Conservation (phyloP, 2,888 invertebrate species). For the Barypeithes pellucidus region DNA sequence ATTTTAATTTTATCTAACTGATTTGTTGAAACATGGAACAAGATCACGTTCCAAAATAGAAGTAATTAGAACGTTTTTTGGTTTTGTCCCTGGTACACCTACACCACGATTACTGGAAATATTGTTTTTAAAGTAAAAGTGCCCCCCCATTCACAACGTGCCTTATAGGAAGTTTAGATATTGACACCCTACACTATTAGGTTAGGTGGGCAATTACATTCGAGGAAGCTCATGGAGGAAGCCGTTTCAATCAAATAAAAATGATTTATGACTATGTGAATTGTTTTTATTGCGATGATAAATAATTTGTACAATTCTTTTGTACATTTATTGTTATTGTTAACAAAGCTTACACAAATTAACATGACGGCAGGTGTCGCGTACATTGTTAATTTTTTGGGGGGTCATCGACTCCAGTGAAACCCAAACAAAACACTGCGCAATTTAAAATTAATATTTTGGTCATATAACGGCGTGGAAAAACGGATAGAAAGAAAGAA, state of each 20-base stretch:
- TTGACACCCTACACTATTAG: too few relatives aligned
- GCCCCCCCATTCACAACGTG: too few relatives aligned
- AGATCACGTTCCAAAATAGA: too few relatives aligned
- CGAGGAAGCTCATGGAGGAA: too few relatives aligned
- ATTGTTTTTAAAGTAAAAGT: too few relatives aligned
- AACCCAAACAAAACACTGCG: background rate
- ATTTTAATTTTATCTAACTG: too few relatives aligned
- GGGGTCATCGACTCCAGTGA: background rate
- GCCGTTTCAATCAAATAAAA: background rate
- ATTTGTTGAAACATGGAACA: too few relatives aligned
- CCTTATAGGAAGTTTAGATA: too few relatives aligned
- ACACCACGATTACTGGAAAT: too few relatives aligned
- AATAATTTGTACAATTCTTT: background rate
- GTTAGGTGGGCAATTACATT: too few relatives aligned
- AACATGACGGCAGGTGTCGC: background rate
- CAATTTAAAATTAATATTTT: background rate
- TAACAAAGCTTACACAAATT: conserved; percentile 1
- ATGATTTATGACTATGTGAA: background rate
- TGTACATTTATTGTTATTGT: background rate
- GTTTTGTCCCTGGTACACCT: too few relatives aligned
- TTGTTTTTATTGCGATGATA: background rate
- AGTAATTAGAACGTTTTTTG: too few relatives aligned
- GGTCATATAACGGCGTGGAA: background rate
- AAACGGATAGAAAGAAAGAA: background rate
- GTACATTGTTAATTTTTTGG: background rate